phyloP scores from a whole-genome alignment of 2,888 invertebrate genomes.

The Brachypalpus laphriformis region DNA sequence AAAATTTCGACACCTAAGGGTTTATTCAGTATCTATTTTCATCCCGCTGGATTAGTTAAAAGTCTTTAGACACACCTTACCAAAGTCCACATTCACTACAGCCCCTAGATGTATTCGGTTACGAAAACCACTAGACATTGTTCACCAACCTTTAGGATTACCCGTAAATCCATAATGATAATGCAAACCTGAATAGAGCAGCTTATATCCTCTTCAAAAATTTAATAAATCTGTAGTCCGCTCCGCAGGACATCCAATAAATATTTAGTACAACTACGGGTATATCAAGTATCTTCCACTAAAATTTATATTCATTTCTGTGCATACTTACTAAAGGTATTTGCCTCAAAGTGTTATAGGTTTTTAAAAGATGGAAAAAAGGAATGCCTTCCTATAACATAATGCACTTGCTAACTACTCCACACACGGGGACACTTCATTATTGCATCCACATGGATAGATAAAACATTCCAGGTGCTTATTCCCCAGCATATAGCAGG shows the following conservation, averaged over 20 bases:
- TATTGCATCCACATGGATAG: slow-evolving; percentile 12
- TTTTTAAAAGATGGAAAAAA: not conserved
- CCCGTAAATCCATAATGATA: slow-evolving; percentile 7
- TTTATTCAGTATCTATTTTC: not conserved
- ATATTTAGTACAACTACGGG: not conserved
- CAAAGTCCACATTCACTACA: not conserved
- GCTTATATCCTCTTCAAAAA: not conserved
- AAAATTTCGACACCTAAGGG: not conserved
- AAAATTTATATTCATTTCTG: not conserved
- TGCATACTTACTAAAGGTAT: not conserved
- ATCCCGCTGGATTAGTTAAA: not conserved
- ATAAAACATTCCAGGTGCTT: slow-evolving; percentile 39
- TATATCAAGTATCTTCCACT: not conserved
- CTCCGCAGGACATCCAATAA: slow-evolving; percentile 25
- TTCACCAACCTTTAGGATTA: not conserved
- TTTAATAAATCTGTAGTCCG: not conserved
- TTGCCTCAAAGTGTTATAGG: not conserved
- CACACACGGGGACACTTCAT: slow-evolving; percentile 5
- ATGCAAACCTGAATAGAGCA: not conserved
- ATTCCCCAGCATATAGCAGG: not conserved
- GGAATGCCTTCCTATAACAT: not conserved
- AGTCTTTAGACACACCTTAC: not conserved
- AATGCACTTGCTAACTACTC: not conserved
- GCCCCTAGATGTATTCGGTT: not conserved
- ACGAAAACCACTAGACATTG: not conserved